Percentiles rank a stretch among this genome's conserved stretches.
These are phyloP conservation scores for Pelusios castaneus DNA, from an alignment of 2,113 vertebrate genomes.

Conservation along the genomic window DNA sequence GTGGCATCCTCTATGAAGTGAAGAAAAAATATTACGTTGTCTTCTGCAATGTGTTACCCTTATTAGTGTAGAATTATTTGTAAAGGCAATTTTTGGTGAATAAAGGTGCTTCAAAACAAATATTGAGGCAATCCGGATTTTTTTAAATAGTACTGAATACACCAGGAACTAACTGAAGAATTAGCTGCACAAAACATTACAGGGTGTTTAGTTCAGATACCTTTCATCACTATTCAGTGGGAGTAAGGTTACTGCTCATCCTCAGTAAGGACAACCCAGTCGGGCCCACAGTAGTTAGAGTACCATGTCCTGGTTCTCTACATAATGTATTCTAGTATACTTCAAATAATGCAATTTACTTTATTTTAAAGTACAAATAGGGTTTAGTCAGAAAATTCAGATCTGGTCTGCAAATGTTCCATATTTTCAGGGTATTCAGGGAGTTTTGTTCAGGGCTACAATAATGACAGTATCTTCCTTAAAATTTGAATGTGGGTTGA, in stretches of 20 bases:
- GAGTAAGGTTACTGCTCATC: rapidly evolving
- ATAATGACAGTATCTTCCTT: background rate
- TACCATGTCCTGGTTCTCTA: background rate
- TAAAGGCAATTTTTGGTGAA: background rate
- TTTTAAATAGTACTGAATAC: background rate
- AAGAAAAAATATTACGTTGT: rapidly evolving
- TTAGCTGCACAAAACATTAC: background rate
- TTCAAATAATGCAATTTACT: background rate
- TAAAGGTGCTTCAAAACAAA: background rate
- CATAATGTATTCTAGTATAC: background rate
- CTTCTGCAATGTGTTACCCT: background rate
- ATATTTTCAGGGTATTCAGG: background rate
- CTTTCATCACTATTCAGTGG: background rate
- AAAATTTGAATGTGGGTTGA: background rate
- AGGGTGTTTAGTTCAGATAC: background rate
- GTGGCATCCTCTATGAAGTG: background rate
- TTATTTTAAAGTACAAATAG: background rate
- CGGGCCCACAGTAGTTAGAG: background rate
- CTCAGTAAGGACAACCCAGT: background rate
- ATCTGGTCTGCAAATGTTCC: background rate
- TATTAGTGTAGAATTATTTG: background rate
- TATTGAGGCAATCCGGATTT: background rate
- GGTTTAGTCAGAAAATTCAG: rapidly evolving
- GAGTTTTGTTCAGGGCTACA: background rate
- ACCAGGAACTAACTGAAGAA: background rate